Evolutionary conservation across 2,888 invertebrate genomes (phyloP), one percentile per base, ranked within the genome.

Genomic region (Gastracanthus pulcherrimus): DNA sequence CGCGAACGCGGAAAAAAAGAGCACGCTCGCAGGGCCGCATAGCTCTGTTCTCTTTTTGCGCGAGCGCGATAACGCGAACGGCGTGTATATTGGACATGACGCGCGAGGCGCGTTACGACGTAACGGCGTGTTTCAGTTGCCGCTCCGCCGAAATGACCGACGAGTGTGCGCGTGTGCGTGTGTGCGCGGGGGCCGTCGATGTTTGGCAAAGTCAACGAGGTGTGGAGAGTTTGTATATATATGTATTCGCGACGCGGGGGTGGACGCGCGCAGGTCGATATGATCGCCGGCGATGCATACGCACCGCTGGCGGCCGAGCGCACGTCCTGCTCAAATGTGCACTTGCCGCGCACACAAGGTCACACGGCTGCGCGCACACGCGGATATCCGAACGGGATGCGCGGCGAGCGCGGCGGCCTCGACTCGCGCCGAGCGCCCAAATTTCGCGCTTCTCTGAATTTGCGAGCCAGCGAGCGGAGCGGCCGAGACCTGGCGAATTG

Each of bases 341-440:
- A 86, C 55, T 19, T 60, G 70, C 66, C 19, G 58, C 89, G 19
- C 62, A 62, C 36, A 48, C 75, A 89, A 90, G 89, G 89, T 90
- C 88, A 87, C 86, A 87, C 87, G 89, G 87, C 87, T 87, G 86
- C 87, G 85, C 87, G 88, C 88, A 87, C 87, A 87, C 88, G 81
- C 81, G 89, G 90, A 90, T 88, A 88, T 90, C 89, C 89, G 89
- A 87, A 88, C 84, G 85, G 87, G 83, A 84, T 86, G 85, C 84
- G 92, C 75, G 92, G 51, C 26, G 48, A n/a, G n/a, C n/a, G n/a
- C n/a, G 36, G 55, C 91, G 80, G 55, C 55, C 13, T 26, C 64
- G 31, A 9, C 31, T 38, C 55, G 51, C 83, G 89, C 84, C 70
- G 84, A 45, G 80, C 91, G 89, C 76, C 72, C 26, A 76, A 76